These are phyloP conservation scores for human (Homo sapiens) DNA, from an alignment of 2,113 vertebrate genomes.

Conservation along the genomic window DNA sequence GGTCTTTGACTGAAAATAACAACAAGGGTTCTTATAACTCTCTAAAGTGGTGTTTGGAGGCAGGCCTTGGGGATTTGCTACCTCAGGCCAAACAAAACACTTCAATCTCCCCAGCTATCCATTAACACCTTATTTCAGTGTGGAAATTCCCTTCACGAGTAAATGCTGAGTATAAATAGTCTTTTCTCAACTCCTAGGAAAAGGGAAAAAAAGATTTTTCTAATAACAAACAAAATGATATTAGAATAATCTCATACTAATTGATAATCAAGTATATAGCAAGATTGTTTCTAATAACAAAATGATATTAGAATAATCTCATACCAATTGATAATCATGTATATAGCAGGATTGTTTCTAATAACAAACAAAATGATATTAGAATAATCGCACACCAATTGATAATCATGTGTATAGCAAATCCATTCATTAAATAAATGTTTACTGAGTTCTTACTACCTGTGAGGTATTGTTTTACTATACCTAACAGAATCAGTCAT, in stretches of 20 bases:
- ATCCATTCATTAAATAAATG: neutral
- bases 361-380: slow-evolving; percentile 26
- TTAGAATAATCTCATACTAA: neutral
- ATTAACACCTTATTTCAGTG: neutral
- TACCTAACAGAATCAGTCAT: slow-evolving; percentile 3
- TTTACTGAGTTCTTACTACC: neutral
- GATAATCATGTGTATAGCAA: neutral
- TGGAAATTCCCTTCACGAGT: slow-evolving; percentile 31
- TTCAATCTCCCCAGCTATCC: neutral
- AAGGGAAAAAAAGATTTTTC: neutral
- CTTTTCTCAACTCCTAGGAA: slow-evolving; percentile 19
- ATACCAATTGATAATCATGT: neutral
- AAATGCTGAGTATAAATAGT: slow-evolving; percentile 38
- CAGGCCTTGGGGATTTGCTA: neutral
- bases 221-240: no score
- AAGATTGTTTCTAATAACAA: neutral
- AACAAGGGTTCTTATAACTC: neutral
- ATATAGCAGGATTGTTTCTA: neutral
- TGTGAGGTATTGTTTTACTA: neutral
- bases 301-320: neutral
- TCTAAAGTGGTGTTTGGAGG: neutral
- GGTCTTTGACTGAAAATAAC: neutral
- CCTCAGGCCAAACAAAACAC: neutral
- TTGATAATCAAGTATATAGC: neutral
- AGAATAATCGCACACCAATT: neutral